Base-by-base conservation (phyloP, 2,113 vertebrate genomes). In the Charadrius vociferus region DNA sequence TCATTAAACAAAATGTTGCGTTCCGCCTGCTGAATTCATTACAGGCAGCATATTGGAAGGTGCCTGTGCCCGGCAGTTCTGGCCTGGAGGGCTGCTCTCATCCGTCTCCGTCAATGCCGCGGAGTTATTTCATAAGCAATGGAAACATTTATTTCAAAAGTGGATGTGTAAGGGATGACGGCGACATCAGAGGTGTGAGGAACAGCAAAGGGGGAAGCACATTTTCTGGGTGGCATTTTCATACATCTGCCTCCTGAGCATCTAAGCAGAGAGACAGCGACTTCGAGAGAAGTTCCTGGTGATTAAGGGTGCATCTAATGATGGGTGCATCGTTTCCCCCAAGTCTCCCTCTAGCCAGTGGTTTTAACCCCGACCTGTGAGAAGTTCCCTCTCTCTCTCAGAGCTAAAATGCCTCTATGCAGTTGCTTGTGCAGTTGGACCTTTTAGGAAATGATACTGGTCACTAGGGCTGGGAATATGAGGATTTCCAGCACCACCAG, bases 31-130 rank as follows among this genome's bases (percentile, higher is more conserved):
- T 81, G 59, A 63, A 22, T 82, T 73, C 59, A 58, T 82, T 86
- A 43, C 17, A 45, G 82, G n/a, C 86, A 67, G 27, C 19, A 5
- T 36, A 23, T 56, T 65, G 84, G 72, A 62, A 86, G 75, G 27
- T 90, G 72, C 52, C 41, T 43, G 75, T 73, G 63, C 82, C 74
- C 79, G 61, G 85, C 63, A 61, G 56, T n/a, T 71, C 58, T 86
- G 81, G 56, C 74, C 88, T 82, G 85, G 43, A 82, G 90, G 72
- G 53, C 74, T 77, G 55, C 73, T 86, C 74, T 82, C 30, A 29
- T 72, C 84, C 8, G 1, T 71, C 62, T 52, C 75, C 0, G 0
- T 85, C 36, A 3, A 4, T 26, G 15, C 45, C 1, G 0, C 9
- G 34, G 34, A 41, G 41, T 49, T 71, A 70, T 74, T 74, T 43